phyloP scores from a whole-genome alignment of 1,140 invertebrate species.

The Scaptomyza pallida region DNA sequence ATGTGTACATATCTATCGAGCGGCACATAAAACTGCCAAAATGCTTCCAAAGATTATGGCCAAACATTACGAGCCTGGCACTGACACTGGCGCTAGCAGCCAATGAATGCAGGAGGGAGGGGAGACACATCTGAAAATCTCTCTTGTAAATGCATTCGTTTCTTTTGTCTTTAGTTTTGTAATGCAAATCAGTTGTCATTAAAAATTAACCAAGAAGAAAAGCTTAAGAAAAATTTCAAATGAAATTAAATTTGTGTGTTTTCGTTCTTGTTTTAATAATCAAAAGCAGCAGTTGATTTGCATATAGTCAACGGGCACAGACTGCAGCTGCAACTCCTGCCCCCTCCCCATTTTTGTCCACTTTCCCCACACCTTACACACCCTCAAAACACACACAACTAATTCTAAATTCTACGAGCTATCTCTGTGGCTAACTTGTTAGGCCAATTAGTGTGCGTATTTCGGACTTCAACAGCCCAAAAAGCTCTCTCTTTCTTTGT shows the following conservation, averaged over 20 bases:
- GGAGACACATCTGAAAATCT: slow-evolving; percentile 2
- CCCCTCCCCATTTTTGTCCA: not conserved
- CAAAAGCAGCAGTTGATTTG: slow-evolving; percentile 38
- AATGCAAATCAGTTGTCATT: slow-evolving; percentile 26
- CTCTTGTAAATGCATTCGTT: not conserved
- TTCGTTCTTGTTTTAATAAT: slow-evolving; percentile 46
- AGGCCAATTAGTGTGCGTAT: slow-evolving; percentile 65
- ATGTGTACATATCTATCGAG: not conserved
- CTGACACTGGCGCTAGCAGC: slow-evolving; percentile 29
- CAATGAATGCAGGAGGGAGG: not conserved
- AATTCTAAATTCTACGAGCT: slow-evolving; percentile 13
- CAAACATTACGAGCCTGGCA: not conserved
- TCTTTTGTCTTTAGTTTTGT: slow-evolving; percentile 4
- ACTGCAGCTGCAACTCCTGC: slow-evolving; percentile 14
- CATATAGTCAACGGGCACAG: slow-evolving; percentile 20
- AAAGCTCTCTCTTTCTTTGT: slow-evolving; percentile 4
- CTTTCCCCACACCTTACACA: too few relatives aligned
- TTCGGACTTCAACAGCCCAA: slow-evolving; percentile 44
- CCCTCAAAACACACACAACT: not conserved
- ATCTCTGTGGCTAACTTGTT: slow-evolving; percentile 40
- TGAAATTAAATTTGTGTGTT: slow-evolving; percentile 45
- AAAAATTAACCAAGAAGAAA: slow-evolving; percentile 35
- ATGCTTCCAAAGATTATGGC: not conserved
- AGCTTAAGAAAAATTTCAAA: slow-evolving; percentile 36
- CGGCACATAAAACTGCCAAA: slow-evolving; percentile 40